Evolutionary conservation across 2,888 invertebrate genomes (phyloP).

Genomic region (Euspilapteryx auroguttella): DNA sequence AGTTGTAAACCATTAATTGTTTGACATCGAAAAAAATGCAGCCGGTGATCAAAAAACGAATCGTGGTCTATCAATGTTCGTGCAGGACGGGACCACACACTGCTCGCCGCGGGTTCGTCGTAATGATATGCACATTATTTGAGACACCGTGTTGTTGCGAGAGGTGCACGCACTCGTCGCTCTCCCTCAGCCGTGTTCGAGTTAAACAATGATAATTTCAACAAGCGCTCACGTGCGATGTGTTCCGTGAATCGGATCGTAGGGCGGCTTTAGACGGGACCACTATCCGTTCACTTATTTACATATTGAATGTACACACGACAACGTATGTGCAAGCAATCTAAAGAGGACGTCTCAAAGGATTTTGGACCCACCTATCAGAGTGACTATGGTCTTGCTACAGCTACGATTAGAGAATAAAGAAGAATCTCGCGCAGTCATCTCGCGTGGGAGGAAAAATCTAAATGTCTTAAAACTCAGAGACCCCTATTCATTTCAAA

Average conservation of each 20-base stretch:
- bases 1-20: slow-evolving; percentile 38
- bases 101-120: slow-evolving; percentile 28
- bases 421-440: no score
- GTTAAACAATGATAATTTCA: slow-evolving; percentile 45
- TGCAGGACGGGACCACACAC: slow-evolving; percentile 45
- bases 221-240: no score
- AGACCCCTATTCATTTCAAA: no score
- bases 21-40: slow-evolving; percentile 26
- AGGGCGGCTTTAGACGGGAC: slow-evolving; percentile 28
- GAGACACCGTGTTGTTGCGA: slow-evolving; percentile 13
- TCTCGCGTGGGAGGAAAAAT: no score
- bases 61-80: slow-evolving; percentile 25
- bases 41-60: no score
- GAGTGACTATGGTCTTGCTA: no score
- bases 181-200: slow-evolving; percentile 14
- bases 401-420: no score
- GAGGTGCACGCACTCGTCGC: slow-evolving; percentile 11
- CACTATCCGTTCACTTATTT: slow-evolving; percentile 45
- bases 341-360: no score
- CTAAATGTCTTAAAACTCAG: no score
- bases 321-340: no score
- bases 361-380: no score
- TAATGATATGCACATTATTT: slow-evolving; percentile 59
- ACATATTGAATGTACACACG: no score
- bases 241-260: slow-evolving; percentile 28